Conservation (phyloP, 2,797 vertebrate genomes). For the Mormyrus hasselquistii region DNA sequence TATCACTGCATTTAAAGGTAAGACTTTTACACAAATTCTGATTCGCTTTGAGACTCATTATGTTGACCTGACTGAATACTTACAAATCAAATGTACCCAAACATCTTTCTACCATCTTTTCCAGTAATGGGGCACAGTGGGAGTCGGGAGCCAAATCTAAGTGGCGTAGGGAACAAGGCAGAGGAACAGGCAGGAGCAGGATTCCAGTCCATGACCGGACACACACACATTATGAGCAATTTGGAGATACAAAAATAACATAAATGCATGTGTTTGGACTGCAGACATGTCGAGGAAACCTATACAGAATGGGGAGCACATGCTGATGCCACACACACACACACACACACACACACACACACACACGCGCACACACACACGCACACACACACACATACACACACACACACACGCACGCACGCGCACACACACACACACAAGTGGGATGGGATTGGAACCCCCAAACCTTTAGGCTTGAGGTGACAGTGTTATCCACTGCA, state of each 20-base stretch:
- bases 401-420: too few relatives aligned
- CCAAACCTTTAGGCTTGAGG: background rate
- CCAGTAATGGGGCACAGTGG: background rate
- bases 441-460: background rate
- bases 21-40: background rate
- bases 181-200: background rate
- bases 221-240: background rate
- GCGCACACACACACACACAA: background rate
- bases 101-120: background rate
- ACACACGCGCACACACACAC: background rate
- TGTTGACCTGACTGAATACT: background rate
- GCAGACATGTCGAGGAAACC: background rate
- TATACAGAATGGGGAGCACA: background rate
- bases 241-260: background rate
- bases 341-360: background rate
- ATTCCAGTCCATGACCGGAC: background rate
- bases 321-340: too few relatives aligned
- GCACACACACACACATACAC: too few relatives aligned
- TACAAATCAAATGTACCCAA: background rate
- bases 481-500: background rate
- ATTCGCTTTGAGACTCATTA: background rate
- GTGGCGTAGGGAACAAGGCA: background rate
- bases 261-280: background rate
- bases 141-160: background rate
- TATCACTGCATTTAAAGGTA: background rate